phyloP scores from a whole-genome alignment of 2,797 vertebrate genomes.

The Falco rusticolus region DNA sequence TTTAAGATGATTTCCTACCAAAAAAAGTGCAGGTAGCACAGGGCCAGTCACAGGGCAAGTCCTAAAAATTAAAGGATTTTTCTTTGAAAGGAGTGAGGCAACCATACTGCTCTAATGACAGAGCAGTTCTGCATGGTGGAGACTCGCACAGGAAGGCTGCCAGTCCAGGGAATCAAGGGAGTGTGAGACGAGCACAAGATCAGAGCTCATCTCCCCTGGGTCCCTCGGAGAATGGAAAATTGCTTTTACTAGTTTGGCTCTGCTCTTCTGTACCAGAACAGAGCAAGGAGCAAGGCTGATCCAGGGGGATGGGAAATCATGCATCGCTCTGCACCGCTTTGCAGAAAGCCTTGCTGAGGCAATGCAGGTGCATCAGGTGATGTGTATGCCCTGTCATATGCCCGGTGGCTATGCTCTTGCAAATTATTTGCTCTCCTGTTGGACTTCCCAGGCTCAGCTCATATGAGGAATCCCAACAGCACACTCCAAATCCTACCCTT shows the following conservation, averaged over 20 bases:
- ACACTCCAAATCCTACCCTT: not conserved
- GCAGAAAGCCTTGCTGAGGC: not conserved
- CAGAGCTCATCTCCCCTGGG: not conserved
- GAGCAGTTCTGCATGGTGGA: not conserved
- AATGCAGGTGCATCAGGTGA: not conserved
- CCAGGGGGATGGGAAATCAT: not conserved
- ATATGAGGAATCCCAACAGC: not conserved
- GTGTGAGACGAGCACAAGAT: not conserved
- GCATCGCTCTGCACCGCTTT: not conserved
- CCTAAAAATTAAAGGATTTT: slow-evolving; percentile 49
- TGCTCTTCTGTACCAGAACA: not conserved
- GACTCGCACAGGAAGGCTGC: not conserved
- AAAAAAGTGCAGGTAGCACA: slow-evolving; percentile 24
- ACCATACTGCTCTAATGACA: not conserved
- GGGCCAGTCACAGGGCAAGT: not conserved
- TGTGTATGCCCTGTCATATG: not conserved
- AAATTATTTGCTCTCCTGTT: not conserved
- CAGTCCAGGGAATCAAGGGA: not conserved
- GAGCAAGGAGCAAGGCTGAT: not conserved
- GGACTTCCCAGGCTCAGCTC: not conserved
- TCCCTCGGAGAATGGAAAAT: not conserved
- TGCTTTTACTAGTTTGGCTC: slow-evolving; percentile 20
- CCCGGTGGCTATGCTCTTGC: not conserved
- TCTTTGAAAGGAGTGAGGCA: slow-evolving; percentile 1
- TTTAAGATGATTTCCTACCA: slow-evolving; percentile 38